phyloP scores from a whole-genome alignment of 2,888 invertebrate species.

The Frankliniella fusca region DNA sequence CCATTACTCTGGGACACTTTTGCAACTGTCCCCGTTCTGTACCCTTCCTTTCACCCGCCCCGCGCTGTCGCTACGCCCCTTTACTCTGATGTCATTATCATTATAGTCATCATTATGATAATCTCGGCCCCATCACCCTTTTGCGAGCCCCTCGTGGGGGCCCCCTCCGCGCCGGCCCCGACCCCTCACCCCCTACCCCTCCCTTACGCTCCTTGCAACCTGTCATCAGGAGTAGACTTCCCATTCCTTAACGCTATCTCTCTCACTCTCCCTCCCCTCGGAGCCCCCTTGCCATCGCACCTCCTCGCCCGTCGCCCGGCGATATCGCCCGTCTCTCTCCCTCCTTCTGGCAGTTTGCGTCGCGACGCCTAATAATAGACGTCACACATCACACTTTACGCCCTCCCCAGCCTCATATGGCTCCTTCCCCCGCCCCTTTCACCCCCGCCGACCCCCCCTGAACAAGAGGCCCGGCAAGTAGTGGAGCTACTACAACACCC shows the following conservation, averaged over 20 bases:
- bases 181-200: neutral
- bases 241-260: neutral
- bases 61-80: slow-evolving; percentile 33
- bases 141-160: no score
- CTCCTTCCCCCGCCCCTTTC: neutral
- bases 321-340: neutral
- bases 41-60: slow-evolving; percentile 17
- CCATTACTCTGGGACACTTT: no score
- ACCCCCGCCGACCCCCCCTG: neutral
- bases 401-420: neutral
- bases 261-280: neutral
- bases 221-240: neutral
- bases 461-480: neutral
- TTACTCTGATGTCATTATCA: slow-evolving; percentile 19
- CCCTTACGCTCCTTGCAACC: slow-evolving; percentile 35
- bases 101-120: slow-evolving; percentile 25
- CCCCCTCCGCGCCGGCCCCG: slow-evolving; percentile 8
- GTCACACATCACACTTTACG: slow-evolving; percentile 26
- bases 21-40: no score
- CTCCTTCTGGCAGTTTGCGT: slow-evolving; percentile 27
- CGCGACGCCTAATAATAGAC: slow-evolving; percentile 19
- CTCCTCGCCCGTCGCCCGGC: slow-evolving; percentile 1
- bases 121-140: neutral
- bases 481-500: neutral
- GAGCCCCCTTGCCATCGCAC: slow-evolving; percentile 10